Evolutionary conservation across 2,113 vertebrate genomes (phyloP), one percentile per base, ranked within the genome.

Genomic region (Sclerurus mexicanus): DNA sequence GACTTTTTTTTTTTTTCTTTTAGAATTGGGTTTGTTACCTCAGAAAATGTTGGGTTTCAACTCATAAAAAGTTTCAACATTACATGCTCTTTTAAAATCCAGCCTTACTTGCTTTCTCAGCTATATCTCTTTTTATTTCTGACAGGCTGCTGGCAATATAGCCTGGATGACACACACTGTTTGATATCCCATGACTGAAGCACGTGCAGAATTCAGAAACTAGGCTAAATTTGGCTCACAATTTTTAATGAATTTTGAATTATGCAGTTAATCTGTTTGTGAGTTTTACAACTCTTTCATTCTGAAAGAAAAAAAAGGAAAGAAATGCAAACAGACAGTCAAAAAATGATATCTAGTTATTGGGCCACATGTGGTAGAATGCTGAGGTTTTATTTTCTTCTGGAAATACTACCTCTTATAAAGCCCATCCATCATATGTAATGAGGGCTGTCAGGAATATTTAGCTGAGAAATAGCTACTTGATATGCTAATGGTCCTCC

Each of bases 401-500:
- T 71, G 95, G 95, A 98, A 98, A 98, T 97, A 98, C 97, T 97
- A 98, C 98, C 98, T 98, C 98, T 99, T 98, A 98, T 98, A 98
- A 99, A 98, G 97, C 98, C 97, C 97, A 98, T 99, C 98, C 96
- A 98, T 99, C 99, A 99, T 87, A 94, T 42, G 87, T 99, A 99
- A 99, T 98, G 98, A 99, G 98, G 96, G 95, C 98, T 98, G 98
- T 98, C 98, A 98, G 98, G 97, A 98, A 98, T 98, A 99, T 99
- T 99, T 99, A 99, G 98, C 97, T 98, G 98, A 98, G 97, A 98
- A 98, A 98, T 95, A 95, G 96, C 98, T 98, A 98, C 98, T 99
- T 99, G 98, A 98, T 99, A 99, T 99, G 98, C 98, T 98, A 98
- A 98, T 98, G 96, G 97, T 96, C 95, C 97, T 97, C 96, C 98